phyloP scores from a whole-genome alignment of 2,888 invertebrate genomes.

The Oligia latruncula region DNA sequence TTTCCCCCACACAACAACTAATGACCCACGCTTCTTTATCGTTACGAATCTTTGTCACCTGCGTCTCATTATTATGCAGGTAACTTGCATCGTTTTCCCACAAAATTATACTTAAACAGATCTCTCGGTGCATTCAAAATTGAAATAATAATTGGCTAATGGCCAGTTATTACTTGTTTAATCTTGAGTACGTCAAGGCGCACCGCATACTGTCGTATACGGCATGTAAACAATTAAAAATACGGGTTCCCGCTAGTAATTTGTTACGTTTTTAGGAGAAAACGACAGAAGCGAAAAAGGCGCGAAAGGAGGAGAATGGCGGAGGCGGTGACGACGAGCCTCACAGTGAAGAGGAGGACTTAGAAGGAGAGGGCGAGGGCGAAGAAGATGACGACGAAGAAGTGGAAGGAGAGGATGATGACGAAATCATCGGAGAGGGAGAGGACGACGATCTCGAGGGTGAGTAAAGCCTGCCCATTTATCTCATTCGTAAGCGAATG shows the following conservation, averaged over 20 bases:
- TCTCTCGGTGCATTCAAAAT: conserved; percentile 69
- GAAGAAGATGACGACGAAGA: conserved; percentile 91
- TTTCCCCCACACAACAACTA: conserved; percentile 81
- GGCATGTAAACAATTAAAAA: conserved; percentile 69
- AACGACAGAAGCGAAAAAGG: conserved; percentile 93
- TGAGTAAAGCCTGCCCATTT: conserved; percentile 48
- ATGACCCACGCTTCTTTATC: conserved; percentile 88
- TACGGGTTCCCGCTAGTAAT: conserved; percentile 54
- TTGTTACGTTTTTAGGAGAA: conserved; percentile 90
- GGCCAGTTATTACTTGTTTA: conserved; percentile 79
- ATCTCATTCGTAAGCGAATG: background rate
- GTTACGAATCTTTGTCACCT: conserved; percentile 86
- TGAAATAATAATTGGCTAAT: conserved; percentile 77
- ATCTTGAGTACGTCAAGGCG: conserved; percentile 72
- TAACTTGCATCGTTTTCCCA: conserved; percentile 73
- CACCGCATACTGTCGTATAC: conserved; percentile 61
- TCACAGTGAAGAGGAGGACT: conserved; percentile 92
- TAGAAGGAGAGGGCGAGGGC: conserved; percentile 90
- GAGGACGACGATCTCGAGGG: conserved; percentile 91
- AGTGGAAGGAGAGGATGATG: conserved; percentile 92
- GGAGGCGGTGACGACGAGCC: conserved; percentile 91
- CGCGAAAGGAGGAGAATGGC: conserved; percentile 95
- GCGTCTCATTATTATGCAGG: conserved; percentile 81
- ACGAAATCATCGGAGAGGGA: conserved; percentile 91
- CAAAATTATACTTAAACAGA: conserved; percentile 70